Evolutionary conservation across 2,888 invertebrate genomes (phyloP), one percentile per base, ranked within the genome.

Genomic region (Tipula vernalis): DNA sequence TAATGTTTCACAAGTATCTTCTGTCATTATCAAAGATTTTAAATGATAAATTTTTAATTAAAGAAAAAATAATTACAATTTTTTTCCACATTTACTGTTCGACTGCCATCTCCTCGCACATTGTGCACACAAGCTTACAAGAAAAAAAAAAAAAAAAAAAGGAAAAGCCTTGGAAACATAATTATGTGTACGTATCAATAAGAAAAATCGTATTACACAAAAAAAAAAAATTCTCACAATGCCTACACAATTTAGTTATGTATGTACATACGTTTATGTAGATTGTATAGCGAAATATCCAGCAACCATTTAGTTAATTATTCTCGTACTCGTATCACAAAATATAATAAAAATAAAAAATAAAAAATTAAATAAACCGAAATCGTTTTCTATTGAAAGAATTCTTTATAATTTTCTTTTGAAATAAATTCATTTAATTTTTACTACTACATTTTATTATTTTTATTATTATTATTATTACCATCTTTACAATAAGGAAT

Each of bases 1-100:
- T 28, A 71, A 71, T 71, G 71, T 28, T 51, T 51, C 51, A 51
- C 51, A 51, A 51, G 51, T 51, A 71, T 71, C 71, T 71, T 71
- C 71, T 71, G 71, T 71, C 71, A 71, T 71, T 71, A 71, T 71
- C 71, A 71, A 71, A 71, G 71, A 71, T 71, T 71, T 71, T 71
- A 71, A 71, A 71, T 71, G 71, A 71, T 71, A 71, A 71, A 71
- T 71, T 71, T 71, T 71, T 71, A 71, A 71, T 71, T 71, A 71
- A 71, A 71, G 71, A 71, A 71, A 51, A 71, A 71, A 71, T 71
- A 71, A 71, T 71, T 71, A 28, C 71, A 28, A 28, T 71, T 71
- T 71, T 71, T 51, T 44, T 44, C 0, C 10, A 0, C 71, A 57
- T 57, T 57, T 57, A 57, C n/a, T 57, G 51, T 57, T 57, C 15